Evolutionary conservation across 2,797 vertebrate genomes (phyloP), one percentile per base, ranked within the genome.

Genomic region (Botia almorhae): DNA sequence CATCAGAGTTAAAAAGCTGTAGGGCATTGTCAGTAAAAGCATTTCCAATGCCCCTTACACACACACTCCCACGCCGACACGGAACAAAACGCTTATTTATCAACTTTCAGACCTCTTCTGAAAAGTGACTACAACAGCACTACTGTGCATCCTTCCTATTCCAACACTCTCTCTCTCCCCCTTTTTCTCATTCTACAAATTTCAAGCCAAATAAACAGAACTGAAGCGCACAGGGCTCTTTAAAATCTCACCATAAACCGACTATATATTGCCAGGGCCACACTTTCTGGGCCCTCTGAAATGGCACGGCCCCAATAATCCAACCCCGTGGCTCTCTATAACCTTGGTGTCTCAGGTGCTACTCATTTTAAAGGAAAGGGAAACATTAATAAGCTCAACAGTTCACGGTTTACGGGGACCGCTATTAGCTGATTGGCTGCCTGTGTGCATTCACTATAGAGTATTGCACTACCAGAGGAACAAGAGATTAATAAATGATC

Each of bases 121-220:
- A 89, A 91, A 92, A 91, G 88, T 89, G 91, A 91, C 92, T 87
- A 90, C 89, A 88, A 78, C 90, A 92, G 92, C 92, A 90, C 74
- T 88, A 85, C 87, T 90, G 78, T 76, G 61, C 61, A 80, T 61
- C 43, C 71, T 33, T 87, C 89, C 89, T 85, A 78, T 23, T 86
- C 84, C 84, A 8, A 8, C 7, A 1, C 78, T 65, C 75, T 83
- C 69, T 74, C 76, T 86, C 78, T 82, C 72, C 70, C 64, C 64
- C 65, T 33, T 78, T 77, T 64, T 64, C 69, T 43, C 77, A 43
- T 79, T 71, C 69, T 73, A 56, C 61, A 80, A 39, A 69, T 78
- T 75, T 83, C 70, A 65, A 72, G 71, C 70, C 76, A 82, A 71
- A 79, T 76, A 84, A 71, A 80, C 76, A 74, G 56, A 76, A 76